These are phyloP conservation scores for Nycteola revayana DNA, from an alignment of 2,888 invertebrate genomes.

Conservation along the genomic window DNA sequence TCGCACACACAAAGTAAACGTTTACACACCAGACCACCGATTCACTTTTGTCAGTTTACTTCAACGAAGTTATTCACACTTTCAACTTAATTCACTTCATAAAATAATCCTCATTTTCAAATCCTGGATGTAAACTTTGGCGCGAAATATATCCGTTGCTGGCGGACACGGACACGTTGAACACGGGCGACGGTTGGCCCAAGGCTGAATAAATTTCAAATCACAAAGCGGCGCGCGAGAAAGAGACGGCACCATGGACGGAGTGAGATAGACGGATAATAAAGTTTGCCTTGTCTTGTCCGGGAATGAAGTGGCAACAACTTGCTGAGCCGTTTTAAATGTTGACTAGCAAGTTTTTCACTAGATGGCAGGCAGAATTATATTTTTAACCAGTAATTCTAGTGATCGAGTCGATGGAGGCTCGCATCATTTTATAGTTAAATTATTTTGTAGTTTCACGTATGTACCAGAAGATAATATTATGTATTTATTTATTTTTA, in stretches of 20 bases:
- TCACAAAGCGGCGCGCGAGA: constrained; percentile 50
- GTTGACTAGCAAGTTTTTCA: constrained; percentile 47
- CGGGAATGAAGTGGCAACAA: constrained; percentile 47
- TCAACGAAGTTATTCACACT: constrained; percentile 36
- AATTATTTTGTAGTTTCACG: too few relatives aligned
- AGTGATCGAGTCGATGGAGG: too few relatives aligned
- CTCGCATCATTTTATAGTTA: too few relatives aligned
- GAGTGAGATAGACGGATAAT: constrained; percentile 34
- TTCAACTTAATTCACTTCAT: constrained; percentile 42
- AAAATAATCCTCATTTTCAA: constrained; percentile 54
- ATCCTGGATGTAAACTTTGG: constrained; percentile 61
- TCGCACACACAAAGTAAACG: constrained; percentile 44
- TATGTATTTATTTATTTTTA: too few relatives aligned
- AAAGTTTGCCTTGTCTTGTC: constrained; percentile 50
- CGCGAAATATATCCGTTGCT: constrained; percentile 51
- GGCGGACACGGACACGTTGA: constrained; percentile 47
- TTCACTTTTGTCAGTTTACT: constrained; percentile 38
- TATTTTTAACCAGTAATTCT: too few relatives aligned
- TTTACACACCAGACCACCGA: constrained; percentile 38
- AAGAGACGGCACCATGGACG: constrained; percentile 37
- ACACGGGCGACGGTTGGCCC: constrained; percentile 63
- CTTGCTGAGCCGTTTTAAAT: constrained; percentile 31
- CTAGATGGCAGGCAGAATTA: constrained; percentile 46
- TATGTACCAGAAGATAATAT: too few relatives aligned
- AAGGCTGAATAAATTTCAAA: constrained; percentile 60